Evolutionary conservation across 2,113 vertebrate genomes (phyloP).

Genomic region (Neopipo cinnamomea): DNA sequence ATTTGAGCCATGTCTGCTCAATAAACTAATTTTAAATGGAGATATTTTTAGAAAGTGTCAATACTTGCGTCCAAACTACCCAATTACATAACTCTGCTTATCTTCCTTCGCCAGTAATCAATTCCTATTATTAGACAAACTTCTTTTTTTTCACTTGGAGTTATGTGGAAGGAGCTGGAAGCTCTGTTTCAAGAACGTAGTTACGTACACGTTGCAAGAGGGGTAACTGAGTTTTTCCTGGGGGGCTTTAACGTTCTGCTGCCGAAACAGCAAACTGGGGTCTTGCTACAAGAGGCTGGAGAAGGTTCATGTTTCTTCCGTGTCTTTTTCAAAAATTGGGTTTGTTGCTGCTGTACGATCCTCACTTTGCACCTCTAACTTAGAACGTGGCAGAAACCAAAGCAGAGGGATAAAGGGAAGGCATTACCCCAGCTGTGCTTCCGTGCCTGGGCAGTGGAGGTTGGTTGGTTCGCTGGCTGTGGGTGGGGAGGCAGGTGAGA

Average conservation of each 20-base stretch:
- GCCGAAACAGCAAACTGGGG: not conserved
- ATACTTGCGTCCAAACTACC: not conserved
- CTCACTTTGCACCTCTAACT: not conserved
- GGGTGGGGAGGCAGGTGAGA: not conserved
- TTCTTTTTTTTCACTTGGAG: not conserved
- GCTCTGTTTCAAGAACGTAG: not conserved
- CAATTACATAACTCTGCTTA: constrained; percentile 33
- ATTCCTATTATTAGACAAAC: constrained; percentile 8
- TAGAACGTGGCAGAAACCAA: not conserved
- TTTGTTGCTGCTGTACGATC: not conserved
- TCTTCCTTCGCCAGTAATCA: not conserved
- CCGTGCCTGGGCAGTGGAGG: not conserved
- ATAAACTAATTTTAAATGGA: constrained; percentile 41
- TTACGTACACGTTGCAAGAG: not conserved
- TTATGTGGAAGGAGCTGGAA: not conserved
- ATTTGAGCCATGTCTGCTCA: constrained; percentile 29
- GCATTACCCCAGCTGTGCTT: not conserved
- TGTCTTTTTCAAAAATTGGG: not conserved
- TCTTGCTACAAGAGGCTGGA: not conserved
- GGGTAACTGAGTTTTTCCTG: not conserved
- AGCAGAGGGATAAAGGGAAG: not conserved
- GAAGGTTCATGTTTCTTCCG: not conserved
- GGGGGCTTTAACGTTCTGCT: not conserved
- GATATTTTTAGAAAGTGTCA: constrained; percentile 54
- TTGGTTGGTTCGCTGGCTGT: not conserved